phyloP scores from a whole-genome alignment of 2,113 vertebrate genomes.

The Cottus gobio region DNA sequence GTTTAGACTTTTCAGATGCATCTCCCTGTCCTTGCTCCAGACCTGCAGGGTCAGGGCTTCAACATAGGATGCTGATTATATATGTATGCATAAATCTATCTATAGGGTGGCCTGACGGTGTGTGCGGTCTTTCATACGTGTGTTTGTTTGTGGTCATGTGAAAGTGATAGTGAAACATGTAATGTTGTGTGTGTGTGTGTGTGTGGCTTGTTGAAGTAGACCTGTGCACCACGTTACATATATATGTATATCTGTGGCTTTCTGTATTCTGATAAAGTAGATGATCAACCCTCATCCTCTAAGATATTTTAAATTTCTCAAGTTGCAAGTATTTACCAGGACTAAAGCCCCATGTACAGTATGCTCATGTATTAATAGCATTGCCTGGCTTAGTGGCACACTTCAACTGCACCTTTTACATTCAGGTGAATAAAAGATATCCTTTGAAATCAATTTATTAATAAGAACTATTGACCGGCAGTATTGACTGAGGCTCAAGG shows the following conservation, averaged over 20 bases:
- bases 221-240: neutral
- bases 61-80: constrained; percentile 60
- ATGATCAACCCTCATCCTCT: neutral
- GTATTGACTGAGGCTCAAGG: constrained; percentile 58
- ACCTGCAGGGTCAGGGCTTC: constrained; percentile 73
- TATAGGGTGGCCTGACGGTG: constrained; percentile 42
- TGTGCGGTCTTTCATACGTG: constrained; percentile 1
- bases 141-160: neutral
- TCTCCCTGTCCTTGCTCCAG: constrained; percentile 72
- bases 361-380: constrained; percentile 15
- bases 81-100: constrained; percentile 79
- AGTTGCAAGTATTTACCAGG: constrained; percentile 11
- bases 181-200: neutral
- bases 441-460: constrained; percentile 70
- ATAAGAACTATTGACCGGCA: constrained; percentile 68
- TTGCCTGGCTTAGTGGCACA: constrained; percentile 13
- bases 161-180: neutral
- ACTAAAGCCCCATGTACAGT: neutral
- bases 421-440: constrained; percentile 64
- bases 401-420: constrained; percentile 48
- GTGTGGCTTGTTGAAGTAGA: neutral
- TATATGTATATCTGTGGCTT: neutral
- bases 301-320: constrained; percentile 6
- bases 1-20: constrained; percentile 54
- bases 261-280: neutral